Base-by-base conservation (phyloP, 2,888 invertebrate species). In the Campopleginae sp. region DNA sequence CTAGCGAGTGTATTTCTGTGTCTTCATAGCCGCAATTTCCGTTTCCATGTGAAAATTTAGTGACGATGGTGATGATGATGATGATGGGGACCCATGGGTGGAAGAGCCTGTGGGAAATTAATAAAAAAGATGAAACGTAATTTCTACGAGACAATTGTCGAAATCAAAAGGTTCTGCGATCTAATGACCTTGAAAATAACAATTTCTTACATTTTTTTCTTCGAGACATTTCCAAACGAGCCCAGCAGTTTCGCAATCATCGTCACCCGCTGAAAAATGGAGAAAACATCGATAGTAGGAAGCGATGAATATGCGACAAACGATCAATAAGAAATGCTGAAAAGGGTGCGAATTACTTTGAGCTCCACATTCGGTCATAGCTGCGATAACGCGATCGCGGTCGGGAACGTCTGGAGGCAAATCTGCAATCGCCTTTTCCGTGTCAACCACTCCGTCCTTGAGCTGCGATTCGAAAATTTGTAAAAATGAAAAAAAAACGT, bases 191-290 rank as follows among this genome's bases (percentile, higher is more conserved):
- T 54, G 2, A 23, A 14, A 46, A 48, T 4, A n/a, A 31, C 44
- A n/a, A 44, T 42, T 23, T 65, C 79, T 33, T 80, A 88, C 88
- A 70, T 78, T 63, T 31, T 85, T 78, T 14, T 83, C 86, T n/a
- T 44, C 61, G 10, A 88, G 38, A 31, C 88, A 88, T 38, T 10
- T 70, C 46, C 51, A 54, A 54, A 87, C 58, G 1, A 44, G 44
- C 33, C 78, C 27, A 44, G 83, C 85, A 3, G 86, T 87, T n/a
- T 88, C 88, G 23, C 88, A 88, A 0, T 86, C 87, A 72, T 87
- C 77, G 10, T 51, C 81, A 46, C 81, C 82, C 82, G 82, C 88
- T 88, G 80, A 0, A 66, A 80, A 65, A n/a, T 17, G 17, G 12
- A 38, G 48, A 27, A 63, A 19, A 63, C 63, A 44, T 17, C 38